phyloP scores from a whole-genome alignment of 37 sponge, comb jelly and placozoan species.

The Chondrosia reniformis region DNA sequence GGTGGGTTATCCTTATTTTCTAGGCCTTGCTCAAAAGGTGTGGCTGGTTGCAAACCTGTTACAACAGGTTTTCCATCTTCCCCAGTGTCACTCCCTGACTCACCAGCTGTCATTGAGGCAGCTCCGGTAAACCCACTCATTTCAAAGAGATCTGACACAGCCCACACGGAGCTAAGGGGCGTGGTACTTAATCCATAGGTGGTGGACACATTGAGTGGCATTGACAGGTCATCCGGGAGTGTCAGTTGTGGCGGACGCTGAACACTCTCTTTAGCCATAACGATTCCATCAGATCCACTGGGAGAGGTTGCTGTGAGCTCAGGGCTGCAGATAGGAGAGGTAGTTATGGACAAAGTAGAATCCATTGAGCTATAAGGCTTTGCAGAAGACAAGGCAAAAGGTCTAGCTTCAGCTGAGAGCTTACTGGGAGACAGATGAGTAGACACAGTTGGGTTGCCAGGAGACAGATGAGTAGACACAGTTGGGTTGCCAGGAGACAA shows the following conservation, averaged over 20 bases:
- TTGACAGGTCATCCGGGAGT: not conserved
- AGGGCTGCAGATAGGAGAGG: not conserved
- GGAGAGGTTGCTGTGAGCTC: not conserved
- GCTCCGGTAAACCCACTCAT: not conserved
- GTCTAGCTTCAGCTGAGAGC: conserved; percentile 9
- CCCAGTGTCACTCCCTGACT: not conserved
- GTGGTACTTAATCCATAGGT: conserved; percentile 4
- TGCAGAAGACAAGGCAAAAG: not conserved
- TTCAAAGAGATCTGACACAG: no score
- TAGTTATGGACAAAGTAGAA: not conserved
- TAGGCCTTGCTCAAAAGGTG: conserved; percentile 46
- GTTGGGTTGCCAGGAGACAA: not conserved
- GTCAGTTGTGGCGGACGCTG: conserved; percentile 12
- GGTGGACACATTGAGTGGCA: not conserved
- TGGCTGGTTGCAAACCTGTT: not conserved
- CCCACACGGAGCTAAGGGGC: conserved; percentile 3
- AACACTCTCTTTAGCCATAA: not conserved
- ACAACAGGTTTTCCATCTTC: no score
- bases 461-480: not conserved
- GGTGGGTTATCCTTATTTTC: conserved; percentile 43
- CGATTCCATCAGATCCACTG: no score
- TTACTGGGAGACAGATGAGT: not conserved
- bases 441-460: not conserved
- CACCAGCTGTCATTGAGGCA: not conserved
- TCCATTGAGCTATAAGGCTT: not conserved